Evolutionary conservation across 2,797 vertebrate genomes (phyloP), one percentile per base, ranked within the genome.

Genomic region (Ceryle rudis): DNA sequence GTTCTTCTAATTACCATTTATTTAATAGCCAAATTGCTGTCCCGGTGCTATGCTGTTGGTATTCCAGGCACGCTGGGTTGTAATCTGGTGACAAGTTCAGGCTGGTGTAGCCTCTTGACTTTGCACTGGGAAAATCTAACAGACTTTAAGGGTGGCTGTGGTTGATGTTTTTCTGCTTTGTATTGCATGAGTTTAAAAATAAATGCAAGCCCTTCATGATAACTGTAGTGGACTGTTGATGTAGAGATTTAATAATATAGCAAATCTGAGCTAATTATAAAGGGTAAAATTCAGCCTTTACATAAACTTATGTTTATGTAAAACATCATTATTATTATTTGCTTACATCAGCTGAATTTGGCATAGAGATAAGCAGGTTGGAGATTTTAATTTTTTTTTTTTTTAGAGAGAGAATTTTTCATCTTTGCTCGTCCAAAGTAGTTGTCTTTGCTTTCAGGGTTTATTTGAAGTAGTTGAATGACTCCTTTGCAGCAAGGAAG

Each of bases 401-500:
- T 65, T 72, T 41, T 20, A 25, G 12, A 37, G n/a, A 47, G 47
- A 29, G 16, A 18, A 11, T 49, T 75, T 84, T 74, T 81, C 39
- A 44, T 72, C n/a, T 67, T 14, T 57, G 39, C 70, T 94, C 28
- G 26, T 74, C 42, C 42, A 6, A 19, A 89, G 49, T 17, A 41
- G 69, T 74, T 83, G 41, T 86, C 46, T 78, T 72, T 83, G 75
- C 65, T 89, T 75, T 57, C 69, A 52, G 62, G 61, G 49, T 61
- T 92, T 81, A 8, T 96, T 89, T 78, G 54, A 83, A 96, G 71
- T 49, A 73, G 57, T 33, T 0, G 0, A n/a, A 52, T 35, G 52
- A 74, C 33, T 67, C 54, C 41, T 80, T 62, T 86, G 81, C 80
- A 61, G 66, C 26, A 2, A 20, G 46, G 46, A 39, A 46, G 51